Evolutionary conservation across 2,113 vertebrate genomes (phyloP).

Genomic region (Hemibagrus wyckioides): DNA sequence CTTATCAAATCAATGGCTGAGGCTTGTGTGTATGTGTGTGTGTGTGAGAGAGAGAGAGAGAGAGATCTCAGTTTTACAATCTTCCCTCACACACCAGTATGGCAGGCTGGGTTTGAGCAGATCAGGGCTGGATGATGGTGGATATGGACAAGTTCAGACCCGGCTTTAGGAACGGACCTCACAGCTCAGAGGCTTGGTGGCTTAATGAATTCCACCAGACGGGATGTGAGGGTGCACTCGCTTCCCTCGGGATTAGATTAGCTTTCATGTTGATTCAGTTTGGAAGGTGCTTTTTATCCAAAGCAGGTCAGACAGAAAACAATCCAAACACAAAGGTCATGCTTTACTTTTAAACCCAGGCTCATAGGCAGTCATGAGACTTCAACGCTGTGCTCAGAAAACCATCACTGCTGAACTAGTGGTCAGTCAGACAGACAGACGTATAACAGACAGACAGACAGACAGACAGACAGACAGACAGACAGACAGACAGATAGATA

Average conservation of each 20-base stretch:
- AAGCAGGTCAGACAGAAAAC: conserved; percentile 20
- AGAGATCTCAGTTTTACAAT: background rate
- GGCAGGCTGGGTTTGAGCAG: conserved; percentile 1
- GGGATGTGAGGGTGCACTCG: background rate
- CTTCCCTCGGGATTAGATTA: background rate
- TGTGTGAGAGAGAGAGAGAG: background rate
- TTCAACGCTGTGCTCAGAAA: background rate
- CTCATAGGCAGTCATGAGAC: background rate
- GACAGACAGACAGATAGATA: background rate
- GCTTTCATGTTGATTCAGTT: background rate
- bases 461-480: background rate
- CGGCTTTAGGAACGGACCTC: background rate
- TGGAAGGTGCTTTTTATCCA: background rate
- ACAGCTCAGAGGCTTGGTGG: background rate
- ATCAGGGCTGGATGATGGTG: background rate
- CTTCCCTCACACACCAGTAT: background rate
- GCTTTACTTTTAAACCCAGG: background rate
- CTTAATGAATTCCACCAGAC: background rate
- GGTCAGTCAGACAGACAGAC: background rate
- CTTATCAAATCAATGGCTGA: conserved; percentile 15
- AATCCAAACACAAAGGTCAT: background rate
- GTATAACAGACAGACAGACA: background rate
- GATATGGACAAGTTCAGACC: background rate
- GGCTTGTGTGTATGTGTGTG: background rate
- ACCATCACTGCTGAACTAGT: background rate